Percentiles rank a stretch among this genome's conserved stretches.
Conservation (phyloP, 2,888 invertebrate genomes). For the Leucania comma region DNA sequence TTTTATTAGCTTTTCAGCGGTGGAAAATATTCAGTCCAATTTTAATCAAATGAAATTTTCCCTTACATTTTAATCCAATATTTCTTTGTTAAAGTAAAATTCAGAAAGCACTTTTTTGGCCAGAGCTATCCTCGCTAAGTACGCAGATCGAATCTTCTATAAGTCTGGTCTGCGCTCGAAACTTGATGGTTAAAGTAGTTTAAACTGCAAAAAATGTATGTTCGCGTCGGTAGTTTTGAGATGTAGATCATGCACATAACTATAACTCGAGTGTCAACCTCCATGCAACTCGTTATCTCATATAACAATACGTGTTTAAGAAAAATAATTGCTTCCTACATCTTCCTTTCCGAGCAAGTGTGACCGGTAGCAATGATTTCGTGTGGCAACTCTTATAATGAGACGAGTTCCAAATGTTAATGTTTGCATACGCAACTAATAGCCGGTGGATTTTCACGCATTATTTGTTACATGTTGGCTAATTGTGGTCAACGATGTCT, state of each 20-base stretch:
- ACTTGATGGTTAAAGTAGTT: not conserved
- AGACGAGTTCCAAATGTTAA: conserved; percentile 58
- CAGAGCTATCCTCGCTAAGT: not conserved
- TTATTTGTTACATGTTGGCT: conserved; percentile 78
- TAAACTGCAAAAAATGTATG: not conserved
- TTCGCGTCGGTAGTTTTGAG: not conserved
- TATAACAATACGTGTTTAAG: conserved; percentile 55
- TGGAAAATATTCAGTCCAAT: not conserved
- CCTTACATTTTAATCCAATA: conserved; percentile 11
- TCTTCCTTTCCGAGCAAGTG: conserved; percentile 42
- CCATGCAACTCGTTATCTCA: conserved; percentile 33
- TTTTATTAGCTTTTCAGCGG: not conserved
- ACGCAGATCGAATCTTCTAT: conserved; percentile 18
- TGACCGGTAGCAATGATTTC: conserved; percentile 47
- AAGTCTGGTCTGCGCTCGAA: not conserved
- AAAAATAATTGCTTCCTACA: conserved; percentile 58
- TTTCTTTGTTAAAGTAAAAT: conserved; percentile 6
- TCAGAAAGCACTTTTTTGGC: not conserved
- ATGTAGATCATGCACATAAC: conserved; percentile 21
- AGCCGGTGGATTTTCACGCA: conserved; percentile 74
- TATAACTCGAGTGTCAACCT: conserved; percentile 36
- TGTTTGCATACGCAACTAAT: conserved; percentile 61
- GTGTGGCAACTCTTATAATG: conserved; percentile 48
- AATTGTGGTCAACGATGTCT: conserved; percentile 73
- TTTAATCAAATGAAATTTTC: not conserved